A percentile compares a stretch with the other conserved stretches of the same genome.
Evolutionary conservation across 2,888 invertebrate genomes (phyloP).

Genomic region (Agrotis ipsilon): DNA sequence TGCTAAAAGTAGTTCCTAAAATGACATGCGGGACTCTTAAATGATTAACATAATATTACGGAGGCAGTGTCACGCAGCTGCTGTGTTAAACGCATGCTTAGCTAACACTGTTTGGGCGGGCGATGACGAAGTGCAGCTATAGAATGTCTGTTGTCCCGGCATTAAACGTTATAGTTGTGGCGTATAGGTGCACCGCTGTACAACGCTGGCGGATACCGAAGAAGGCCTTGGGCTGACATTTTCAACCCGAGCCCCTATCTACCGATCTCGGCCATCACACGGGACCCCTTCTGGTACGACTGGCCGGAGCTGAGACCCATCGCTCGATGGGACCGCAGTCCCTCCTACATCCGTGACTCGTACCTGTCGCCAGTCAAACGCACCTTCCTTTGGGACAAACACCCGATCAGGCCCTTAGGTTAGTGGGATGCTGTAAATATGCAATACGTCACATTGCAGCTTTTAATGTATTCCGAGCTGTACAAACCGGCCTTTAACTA

Average conservation of each 20-base stretch:
- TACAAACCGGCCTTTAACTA: constrained; percentile 79
- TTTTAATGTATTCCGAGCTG: constrained; percentile 76
- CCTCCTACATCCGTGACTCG: constrained; percentile 96
- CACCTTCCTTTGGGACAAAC: constrained; percentile 97
- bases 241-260: constrained; percentile 95
- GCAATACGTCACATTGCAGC: constrained; percentile 71
- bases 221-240: constrained; percentile 92
- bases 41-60: constrained; percentile 36
- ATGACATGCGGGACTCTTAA: constrained; percentile 39
- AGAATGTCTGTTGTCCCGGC: constrained; percentile 80
- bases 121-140: constrained; percentile 83
- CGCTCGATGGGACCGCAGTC: constrained; percentile 93
- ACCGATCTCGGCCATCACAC: constrained; percentile 95
- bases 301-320: constrained; percentile 95
- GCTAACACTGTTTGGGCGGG: constrained; percentile 72
- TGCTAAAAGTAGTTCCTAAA: background rate
- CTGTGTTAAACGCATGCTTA: constrained; percentile 71
- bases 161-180: constrained; percentile 80
- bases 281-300: constrained; percentile 98
- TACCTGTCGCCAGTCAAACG: constrained; percentile 97
- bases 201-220: constrained; percentile 92
- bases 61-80: constrained; percentile 51
- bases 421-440: constrained; percentile 91
- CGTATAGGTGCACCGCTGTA: constrained; percentile 93
- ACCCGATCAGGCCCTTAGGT: constrained; percentile 97